Percentiles rank a stretch among this genome's conserved stretches.
Conservation (phyloP, 2,113 vertebrate genomes). For the Excalfactoria chinensis region DNA sequence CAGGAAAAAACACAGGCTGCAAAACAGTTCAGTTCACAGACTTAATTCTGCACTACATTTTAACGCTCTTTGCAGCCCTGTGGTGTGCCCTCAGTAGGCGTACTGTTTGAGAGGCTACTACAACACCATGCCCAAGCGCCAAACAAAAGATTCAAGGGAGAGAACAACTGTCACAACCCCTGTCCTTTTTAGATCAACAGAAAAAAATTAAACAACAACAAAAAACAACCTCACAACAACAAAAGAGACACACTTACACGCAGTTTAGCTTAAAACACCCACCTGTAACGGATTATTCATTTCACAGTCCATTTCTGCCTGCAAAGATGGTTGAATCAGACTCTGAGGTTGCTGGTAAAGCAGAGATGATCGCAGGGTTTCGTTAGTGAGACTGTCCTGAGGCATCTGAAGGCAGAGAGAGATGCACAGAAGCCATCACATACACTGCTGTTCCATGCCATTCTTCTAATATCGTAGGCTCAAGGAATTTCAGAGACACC, state of each 20-base stretch:
- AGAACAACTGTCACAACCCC: not conserved
- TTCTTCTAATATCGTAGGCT: conserved; percentile 5
- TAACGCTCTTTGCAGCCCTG: not conserved
- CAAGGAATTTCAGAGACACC: conserved; percentile 17
- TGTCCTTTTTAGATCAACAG: not conserved
- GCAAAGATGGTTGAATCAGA: conserved; percentile 78
- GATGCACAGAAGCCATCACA: not conserved
- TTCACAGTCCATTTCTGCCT: conserved; percentile 88
- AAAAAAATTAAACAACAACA: not conserved
- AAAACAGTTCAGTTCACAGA: conserved; percentile 27
- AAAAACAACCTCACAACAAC: not conserved
- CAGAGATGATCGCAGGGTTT: conserved; percentile 82
- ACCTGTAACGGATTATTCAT: conserved; percentile 89
- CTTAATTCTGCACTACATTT: not conserved
- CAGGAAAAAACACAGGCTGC: conserved; percentile 88
- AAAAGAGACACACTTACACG: not conserved
- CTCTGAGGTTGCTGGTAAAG: conserved; percentile 81
- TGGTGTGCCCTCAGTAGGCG: not conserved
- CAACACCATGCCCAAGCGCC: not conserved
- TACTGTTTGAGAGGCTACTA: not conserved
- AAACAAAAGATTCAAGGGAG: not conserved
- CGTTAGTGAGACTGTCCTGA: conserved; percentile 77
- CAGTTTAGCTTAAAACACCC: not conserved
- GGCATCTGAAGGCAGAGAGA: conserved; percentile 76
- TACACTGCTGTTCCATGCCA: not conserved